Evolutionary conservation across 2,888 invertebrate genomes (phyloP).

Genomic region (Leptopterna dolabrata): DNA sequence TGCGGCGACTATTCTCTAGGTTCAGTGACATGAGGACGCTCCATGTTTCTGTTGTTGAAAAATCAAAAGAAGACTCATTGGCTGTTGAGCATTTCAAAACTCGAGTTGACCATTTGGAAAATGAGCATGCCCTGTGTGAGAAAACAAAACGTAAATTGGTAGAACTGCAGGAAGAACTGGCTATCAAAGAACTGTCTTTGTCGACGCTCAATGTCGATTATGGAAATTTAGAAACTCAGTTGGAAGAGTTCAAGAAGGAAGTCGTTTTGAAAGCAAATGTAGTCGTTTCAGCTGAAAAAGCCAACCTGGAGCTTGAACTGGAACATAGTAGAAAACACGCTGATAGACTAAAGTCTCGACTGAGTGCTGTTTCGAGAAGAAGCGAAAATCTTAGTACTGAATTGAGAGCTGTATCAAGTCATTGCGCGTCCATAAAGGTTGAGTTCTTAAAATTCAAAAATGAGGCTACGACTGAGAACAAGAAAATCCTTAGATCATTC

Average conservation of each 20-base stretch:
- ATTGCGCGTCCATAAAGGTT: not conserved
- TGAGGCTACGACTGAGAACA: not conserved
- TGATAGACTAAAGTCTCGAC: not conserved
- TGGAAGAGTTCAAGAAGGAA: not conserved
- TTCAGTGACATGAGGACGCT: not conserved
- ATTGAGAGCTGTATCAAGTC: not conserved
- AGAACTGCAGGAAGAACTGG: not conserved
- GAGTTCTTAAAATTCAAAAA: not conserved
- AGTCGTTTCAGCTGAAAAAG: not conserved
- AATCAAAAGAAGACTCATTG: not conserved
- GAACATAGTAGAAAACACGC: not conserved
- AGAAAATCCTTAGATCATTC: not conserved
- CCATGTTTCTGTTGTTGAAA: not conserved
- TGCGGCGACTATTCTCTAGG: not conserved
- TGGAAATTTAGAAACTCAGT: not conserved
- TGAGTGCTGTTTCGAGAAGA: not conserved
- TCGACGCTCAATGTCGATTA: not conserved
- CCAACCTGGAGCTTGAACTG: not conserved
- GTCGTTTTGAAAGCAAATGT: not conserved
- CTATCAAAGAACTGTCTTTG: not conserved
- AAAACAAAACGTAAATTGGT: not conserved
- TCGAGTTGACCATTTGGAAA: not conserved
- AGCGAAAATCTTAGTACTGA: not conserved
- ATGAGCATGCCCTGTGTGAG: not conserved
- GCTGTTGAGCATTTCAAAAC: not conserved